phyloP scores from a whole-genome alignment of 37 sponge, comb jelly and placozoan genomes.

The Spongilla lacustris region DNA sequence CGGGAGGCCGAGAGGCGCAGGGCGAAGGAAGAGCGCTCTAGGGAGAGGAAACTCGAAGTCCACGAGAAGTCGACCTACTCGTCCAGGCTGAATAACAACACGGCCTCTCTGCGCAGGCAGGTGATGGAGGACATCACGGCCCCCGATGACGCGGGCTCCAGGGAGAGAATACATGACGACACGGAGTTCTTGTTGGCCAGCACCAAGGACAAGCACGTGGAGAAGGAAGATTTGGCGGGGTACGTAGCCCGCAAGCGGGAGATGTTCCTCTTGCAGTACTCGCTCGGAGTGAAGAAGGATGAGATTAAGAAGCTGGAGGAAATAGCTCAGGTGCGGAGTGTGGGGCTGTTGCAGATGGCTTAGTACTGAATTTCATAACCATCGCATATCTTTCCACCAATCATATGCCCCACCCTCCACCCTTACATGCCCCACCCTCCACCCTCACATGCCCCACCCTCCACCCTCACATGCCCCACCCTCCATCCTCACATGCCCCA shows the following conservation, averaged over 20 bases:
- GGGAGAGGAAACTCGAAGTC: constrained; percentile 73
- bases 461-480: no score
- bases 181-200: constrained; percentile 74
- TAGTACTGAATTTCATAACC: no score
- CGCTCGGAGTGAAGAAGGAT: constrained; percentile 93
- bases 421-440: no score
- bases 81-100: constrained; percentile 78
- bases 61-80: constrained; percentile 93
- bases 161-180: constrained; percentile 42
- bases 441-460: no score
- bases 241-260: constrained; percentile 85
- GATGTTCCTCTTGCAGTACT: constrained; percentile 95
- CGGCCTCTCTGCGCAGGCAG: constrained; percentile 51
- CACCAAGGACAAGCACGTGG: constrained; percentile 83
- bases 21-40: constrained; percentile 66
- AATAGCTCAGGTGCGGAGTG: constrained; percentile 69
- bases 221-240: constrained; percentile 87
- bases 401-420: no score
- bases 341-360: no score
- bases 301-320: constrained; percentile 93
- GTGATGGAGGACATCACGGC: constrained; percentile 16
- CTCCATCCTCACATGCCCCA: neutral
- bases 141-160: constrained; percentile 12
- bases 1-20: constrained; percentile 80
- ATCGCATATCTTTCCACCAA: no score